Evolutionary conservation across 2,113 vertebrate genomes (phyloP).

Genomic region (Sinosuthora webbiana): DNA sequence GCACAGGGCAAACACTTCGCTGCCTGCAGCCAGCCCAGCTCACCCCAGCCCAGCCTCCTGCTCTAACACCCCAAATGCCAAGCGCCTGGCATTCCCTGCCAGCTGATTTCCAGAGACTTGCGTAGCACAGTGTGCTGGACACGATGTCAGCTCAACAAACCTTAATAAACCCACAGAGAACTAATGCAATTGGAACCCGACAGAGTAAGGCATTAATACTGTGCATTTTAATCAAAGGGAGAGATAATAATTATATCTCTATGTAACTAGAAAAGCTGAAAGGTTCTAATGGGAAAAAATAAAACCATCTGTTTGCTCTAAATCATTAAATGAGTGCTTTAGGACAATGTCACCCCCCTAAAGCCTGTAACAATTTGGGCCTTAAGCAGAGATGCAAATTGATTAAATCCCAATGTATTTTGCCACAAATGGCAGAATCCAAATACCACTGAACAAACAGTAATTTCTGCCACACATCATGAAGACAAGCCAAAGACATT

Average conservation of each 20-base stretch:
- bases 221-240: slow-evolving; percentile 67
- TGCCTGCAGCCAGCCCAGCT: not conserved
- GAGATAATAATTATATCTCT: slow-evolving; percentile 48
- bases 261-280: slow-evolving; percentile 37
- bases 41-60: not conserved
- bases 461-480: not conserved
- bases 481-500: not conserved
- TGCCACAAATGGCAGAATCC: slow-evolving; percentile 1
- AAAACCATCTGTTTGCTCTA: slow-evolving; percentile 66
- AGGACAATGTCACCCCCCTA: slow-evolving; percentile 55
- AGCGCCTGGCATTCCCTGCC: not conserved
- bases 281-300: slow-evolving; percentile 49
- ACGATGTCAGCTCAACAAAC: not conserved
- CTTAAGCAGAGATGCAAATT: slow-evolving; percentile 50
- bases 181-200: not conserved
- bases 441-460: slow-evolving; percentile 6
- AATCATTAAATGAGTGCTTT: slow-evolving; percentile 57
- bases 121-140: accelerated
- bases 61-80: not conserved
- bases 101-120: not conserved
- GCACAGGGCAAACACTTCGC: accelerated
- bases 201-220: slow-evolving; percentile 34
- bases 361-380: slow-evolving; percentile 45
- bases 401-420: slow-evolving; percentile 57
- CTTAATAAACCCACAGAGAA: not conserved